Evolutionary conservation across 2,113 vertebrate genomes (phyloP), one percentile per base, ranked within the genome.

Genomic region (Oncorhynchus nerka): DNA sequence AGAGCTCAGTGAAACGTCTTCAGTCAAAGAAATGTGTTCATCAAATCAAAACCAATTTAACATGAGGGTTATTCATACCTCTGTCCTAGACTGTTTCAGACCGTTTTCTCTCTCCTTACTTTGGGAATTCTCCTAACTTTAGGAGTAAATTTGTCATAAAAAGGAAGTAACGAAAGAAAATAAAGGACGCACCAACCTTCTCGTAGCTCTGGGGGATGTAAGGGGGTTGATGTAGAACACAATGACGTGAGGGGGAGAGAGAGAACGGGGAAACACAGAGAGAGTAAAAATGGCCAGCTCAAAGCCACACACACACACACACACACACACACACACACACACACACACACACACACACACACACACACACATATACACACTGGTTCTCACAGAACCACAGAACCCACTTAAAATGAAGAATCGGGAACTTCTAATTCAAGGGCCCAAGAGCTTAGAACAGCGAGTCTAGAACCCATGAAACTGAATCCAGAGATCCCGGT

Each of bases 171-270:
- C 91, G 89, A 91, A 93, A 96, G 95, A 96, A 96, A 96, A 95
- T 94, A 97, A 97, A 97, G 96, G 96, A 94, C 96, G 96, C 97
- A 99, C 97, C 97, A 99, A 99, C 97, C 97, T 99, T 99, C 97
- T 99, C 97, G 97, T 95, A 99, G 97, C 96, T 99, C 97, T 99
- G 97, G 95, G 97, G 96, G 95, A 97, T 99, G 97, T 96, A 96
- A 96, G 96, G 94, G 97, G 96, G 95, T 98, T 96, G 97, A 99
- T 99, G 97, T 95, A 88, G 96, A 97, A 97, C 96, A 99, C 96
- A 99, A 99, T 99, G 97, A 99, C 96, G 97, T 98, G 96, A 95
- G 95, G 93, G 95, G 93, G 92, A 95, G 93, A 96, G 95, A 98
- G 95, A 97, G 96, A 97, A 97, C 96, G 96, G 94, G 94, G 96